Evolutionary conservation across 2,113 vertebrate genomes (phyloP), one percentile per base, ranked within the genome.

Genomic region (Micronisus gabar): DNA sequence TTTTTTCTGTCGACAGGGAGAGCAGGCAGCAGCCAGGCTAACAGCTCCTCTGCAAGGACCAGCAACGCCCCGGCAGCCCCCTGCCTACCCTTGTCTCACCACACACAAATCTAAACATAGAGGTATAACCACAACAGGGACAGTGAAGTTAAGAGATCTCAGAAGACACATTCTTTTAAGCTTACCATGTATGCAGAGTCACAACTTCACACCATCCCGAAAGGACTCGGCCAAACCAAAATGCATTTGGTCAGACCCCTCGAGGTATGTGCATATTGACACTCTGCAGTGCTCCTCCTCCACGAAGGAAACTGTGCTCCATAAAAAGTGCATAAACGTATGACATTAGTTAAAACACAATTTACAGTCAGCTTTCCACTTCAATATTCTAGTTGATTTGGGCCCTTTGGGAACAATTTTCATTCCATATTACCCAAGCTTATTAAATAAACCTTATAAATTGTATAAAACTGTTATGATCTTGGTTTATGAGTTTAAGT

Each of bases 401-500:
- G 83, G 81, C 68, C 90, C 72, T 88, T 88, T 65, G 82, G 93
- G 96, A 92, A 68, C 56, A 88, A 73, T 83, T 91, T 90, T 53
- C 41, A 25, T 90, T 67, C 80, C 56, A 16, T 88, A 61, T 81
- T 76, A 88, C 50, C 43, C 34, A 75, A 76, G 55, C 71, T 94
- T 87, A 59, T 96, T 97, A 95, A 96, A 90, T 85, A 97, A 96
- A 78, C 95, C 81, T 90, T 80, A 89, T 56, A 68, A 91, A 90
- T 96, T 83, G 87, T 84, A 63, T 45, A 67, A 68, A 96, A 90
- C 68, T 40, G 81, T 91, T 94, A 90, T 61, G 86, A 32, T 84
- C 62, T 81, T 78, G 74, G 48, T 81, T 95, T 94, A 82, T 68
- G 93, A 72, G 85, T 78, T 83, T 72, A 88, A 93, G 89, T 70